phyloP scores from a whole-genome alignment of 2,888 invertebrate species.

The Latheticus oryzae region DNA sequence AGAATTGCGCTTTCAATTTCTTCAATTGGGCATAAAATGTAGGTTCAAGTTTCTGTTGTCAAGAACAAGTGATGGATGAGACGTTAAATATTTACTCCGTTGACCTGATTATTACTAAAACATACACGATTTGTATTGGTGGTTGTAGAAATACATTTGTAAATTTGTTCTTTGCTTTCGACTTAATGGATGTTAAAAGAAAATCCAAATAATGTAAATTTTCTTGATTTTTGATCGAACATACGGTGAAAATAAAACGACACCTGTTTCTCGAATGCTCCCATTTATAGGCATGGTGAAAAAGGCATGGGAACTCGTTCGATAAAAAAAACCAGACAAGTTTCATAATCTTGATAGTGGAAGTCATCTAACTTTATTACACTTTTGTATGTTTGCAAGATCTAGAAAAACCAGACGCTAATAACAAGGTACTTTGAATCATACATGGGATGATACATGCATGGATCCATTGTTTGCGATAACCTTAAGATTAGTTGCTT shows the following conservation, averaged over 20 bases:
- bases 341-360: constrained; percentile 28
- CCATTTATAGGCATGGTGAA: constrained; percentile 49
- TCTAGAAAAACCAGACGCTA: constrained; percentile 20
- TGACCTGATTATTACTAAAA: constrained; percentile 22
- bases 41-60: too few species aligned
- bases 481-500: too few species aligned
- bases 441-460: too few species aligned
- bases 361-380: constrained; percentile 18
- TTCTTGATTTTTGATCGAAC: constrained; percentile 11
- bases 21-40: background rate
- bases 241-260: constrained; percentile 28
- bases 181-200: constrained; percentile 4
- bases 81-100: constrained; percentile 25
- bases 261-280: constrained; percentile 41
- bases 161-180: constrained; percentile 10
- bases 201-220: constrained; percentile 13
- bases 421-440: background rate
- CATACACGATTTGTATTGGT: constrained; percentile 11
- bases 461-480: too few species aligned
- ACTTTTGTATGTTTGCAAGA: constrained; percentile 6
- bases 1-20: constrained; percentile 16
- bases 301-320: constrained; percentile 48
- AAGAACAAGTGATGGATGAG: constrained; percentile 19
- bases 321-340: constrained; percentile 12
- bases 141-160: constrained; percentile 6